Evolutionary conservation across 2,797 vertebrate genomes (phyloP).

Genomic region (Galagoides demidoff): DNA sequence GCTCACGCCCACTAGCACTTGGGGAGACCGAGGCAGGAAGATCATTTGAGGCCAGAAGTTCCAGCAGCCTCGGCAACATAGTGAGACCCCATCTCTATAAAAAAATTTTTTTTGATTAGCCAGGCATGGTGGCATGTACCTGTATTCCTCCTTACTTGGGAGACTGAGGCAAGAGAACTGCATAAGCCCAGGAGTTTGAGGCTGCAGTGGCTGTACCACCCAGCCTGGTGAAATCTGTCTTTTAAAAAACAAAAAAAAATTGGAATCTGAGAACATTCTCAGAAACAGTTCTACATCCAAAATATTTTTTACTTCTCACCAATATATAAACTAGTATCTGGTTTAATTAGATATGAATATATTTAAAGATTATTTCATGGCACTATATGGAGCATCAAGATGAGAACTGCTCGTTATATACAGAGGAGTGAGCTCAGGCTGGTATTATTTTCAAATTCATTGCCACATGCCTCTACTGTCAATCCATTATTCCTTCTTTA

Average conservation of each 20-base stretch:
- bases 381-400: background rate
- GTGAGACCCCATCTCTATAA: background rate
- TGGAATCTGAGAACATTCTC: background rate
- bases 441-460: background rate
- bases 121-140: background rate
- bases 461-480: background rate
- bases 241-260: background rate
- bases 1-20: too few species aligned
- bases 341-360: background rate
- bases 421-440: background rate
- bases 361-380: background rate
- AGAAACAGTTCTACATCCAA: slow-evolving; percentile 19
- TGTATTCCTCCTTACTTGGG: background rate
- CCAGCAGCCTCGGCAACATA: background rate
- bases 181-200: background rate
- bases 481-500: background rate
- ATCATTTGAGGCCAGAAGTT: too few species aligned
- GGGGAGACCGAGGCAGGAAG: too few species aligned
- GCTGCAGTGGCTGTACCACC: background rate
- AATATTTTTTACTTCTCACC: slow-evolving; percentile 6
- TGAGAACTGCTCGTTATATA: background rate
- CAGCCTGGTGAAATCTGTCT: background rate
- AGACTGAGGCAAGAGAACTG: background rate
- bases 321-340: background rate
- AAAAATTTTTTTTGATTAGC: background rate